These are phyloP conservation scores for Eunapius fragilis DNA, from an alignment of 37 sponge, comb jelly and placozoan genomes.

Conservation along the genomic window DNA sequence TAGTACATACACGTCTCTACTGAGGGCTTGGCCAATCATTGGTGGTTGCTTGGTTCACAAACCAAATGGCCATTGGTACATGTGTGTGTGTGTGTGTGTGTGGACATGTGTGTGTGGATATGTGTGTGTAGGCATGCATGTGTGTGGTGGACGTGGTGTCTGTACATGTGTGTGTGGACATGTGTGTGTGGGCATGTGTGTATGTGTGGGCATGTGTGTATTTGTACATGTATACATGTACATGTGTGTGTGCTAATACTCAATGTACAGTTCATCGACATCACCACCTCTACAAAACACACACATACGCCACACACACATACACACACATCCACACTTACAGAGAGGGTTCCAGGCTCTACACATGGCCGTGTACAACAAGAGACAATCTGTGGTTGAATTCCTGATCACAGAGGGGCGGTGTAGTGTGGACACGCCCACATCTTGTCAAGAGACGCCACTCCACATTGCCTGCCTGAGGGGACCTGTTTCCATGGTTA, in stretches of 20 bases:
- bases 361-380: constrained; percentile 28
- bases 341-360: constrained; percentile 45
- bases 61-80: no score
- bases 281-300: no score
- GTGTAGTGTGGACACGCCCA: constrained; percentile 2
- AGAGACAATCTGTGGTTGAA: background rate
- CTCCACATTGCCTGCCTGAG: constrained; percentile 18
- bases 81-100: constrained; percentile 18
- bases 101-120: background rate
- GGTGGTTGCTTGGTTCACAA: no score
- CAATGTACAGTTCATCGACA: no score
- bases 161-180: background rate
- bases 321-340: no score
- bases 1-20: no score
- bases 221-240: background rate
- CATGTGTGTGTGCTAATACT: background rate
- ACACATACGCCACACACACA: no score
- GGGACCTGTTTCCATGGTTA: background rate
- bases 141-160: background rate
- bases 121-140: background rate
- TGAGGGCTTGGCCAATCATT: no score
- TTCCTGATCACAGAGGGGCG: background rate
- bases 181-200: constrained; percentile 1
- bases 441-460: background rate
- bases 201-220: background rate